Evolutionary conservation across 2,888 invertebrate species (phyloP).

Genomic region (Bhutanitis thaidina): DNA sequence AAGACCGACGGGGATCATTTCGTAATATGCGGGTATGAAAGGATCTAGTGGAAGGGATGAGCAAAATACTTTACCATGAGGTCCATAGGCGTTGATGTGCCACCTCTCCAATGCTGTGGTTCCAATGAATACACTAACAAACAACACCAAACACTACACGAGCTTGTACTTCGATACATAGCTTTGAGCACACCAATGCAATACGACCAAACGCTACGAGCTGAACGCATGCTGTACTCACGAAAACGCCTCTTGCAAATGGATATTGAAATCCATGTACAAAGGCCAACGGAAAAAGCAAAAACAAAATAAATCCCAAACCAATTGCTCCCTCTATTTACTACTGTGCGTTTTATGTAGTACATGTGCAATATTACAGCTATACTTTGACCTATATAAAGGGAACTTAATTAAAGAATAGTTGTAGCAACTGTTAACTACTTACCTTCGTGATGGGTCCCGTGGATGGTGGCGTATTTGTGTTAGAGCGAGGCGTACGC

Average conservation of each 20-base stretch:
- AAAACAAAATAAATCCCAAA: slow-evolving; percentile 65
- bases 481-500: slow-evolving; percentile 92
- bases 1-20: slow-evolving; percentile 49
- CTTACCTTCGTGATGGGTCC: slow-evolving; percentile 98
- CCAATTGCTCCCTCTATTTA: slow-evolving; percentile 73
- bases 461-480: slow-evolving; percentile 82
- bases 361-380: slow-evolving; percentile 68
- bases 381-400: slow-evolving; percentile 61
- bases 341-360: slow-evolving; percentile 72
- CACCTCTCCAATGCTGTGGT: slow-evolving; percentile 78
- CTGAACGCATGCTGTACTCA: slow-evolving; percentile 75
- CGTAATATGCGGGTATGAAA: slow-evolving; percentile 49
- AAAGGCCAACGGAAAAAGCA: slow-evolving; percentile 62
- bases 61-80: slow-evolving; percentile 74
- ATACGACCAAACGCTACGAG: slow-evolving; percentile 76
- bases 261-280: slow-evolving; percentile 68
- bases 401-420: slow-evolving; percentile 38
- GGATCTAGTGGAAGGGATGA: slow-evolving; percentile 67
- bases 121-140: slow-evolving; percentile 67
- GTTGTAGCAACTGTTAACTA: slow-evolving; percentile 43
- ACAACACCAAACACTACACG: slow-evolving; percentile 77
- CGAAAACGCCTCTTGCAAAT: slow-evolving; percentile 69
- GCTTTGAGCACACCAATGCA: slow-evolving; percentile 75
- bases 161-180: slow-evolving; percentile 58
- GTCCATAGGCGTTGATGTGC: slow-evolving; percentile 73